Conservation (phyloP, 2,797 vertebrate species). For the Lutjanus campechanus region DNA sequence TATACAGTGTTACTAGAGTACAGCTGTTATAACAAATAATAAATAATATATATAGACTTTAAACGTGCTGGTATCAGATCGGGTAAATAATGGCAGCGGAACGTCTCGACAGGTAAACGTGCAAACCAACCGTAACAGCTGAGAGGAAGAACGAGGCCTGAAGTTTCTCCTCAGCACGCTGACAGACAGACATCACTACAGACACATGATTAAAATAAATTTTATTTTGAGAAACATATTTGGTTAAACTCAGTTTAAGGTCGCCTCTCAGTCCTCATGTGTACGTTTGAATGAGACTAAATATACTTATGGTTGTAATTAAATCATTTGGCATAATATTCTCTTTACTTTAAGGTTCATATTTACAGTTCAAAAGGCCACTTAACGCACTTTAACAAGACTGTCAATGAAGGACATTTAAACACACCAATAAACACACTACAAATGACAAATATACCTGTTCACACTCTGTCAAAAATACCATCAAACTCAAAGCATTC, state of each 20-base stretch:
- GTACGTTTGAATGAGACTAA: conserved; percentile 27
- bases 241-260: conserved; percentile 48
- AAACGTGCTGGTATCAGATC: too few relatives aligned
- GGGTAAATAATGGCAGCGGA: too few relatives aligned
- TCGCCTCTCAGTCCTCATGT: conserved; percentile 31
- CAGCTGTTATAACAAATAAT: too few relatives aligned
- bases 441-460: conserved; percentile 39
- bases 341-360: conserved; percentile 66
- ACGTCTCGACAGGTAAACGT: too few relatives aligned
- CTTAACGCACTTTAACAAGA: conserved; percentile 75
- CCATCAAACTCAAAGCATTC: conserved; percentile 40
- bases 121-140: too few relatives aligned
- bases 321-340: conserved; percentile 74
- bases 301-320: conserved; percentile 23
- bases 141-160: too few relatives aligned
- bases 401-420: conserved; percentile 61
- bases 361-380: conserved; percentile 80
- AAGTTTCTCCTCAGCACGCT: too few relatives aligned
- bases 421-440: conserved; percentile 60
- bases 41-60: too few relatives aligned
- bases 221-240: conserved; percentile 76
- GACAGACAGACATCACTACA: not conserved
- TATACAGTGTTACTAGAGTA: too few relatives aligned
- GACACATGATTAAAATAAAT: conserved; percentile 73
- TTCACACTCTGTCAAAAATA: conserved; percentile 39